Conservation (phyloP, 2,113 vertebrate species). For the Grantiella picta region DNA sequence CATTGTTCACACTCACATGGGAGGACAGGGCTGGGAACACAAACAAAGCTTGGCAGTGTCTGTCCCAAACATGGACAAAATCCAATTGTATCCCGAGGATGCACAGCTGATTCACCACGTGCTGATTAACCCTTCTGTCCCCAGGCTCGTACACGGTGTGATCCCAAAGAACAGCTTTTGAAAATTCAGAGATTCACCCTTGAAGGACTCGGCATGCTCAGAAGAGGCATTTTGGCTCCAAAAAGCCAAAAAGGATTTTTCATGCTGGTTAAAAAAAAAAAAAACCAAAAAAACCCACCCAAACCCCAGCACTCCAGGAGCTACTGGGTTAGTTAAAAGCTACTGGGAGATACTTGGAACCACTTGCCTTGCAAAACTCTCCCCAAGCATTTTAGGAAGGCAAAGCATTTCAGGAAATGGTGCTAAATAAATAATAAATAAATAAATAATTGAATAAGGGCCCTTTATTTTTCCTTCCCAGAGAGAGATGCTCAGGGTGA, state of each 20-base stretch:
- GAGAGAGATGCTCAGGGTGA: neutral
- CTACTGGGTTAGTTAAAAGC: neutral
- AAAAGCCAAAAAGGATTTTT: neutral
- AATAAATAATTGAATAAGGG: neutral
- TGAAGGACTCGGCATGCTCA: accelerated
- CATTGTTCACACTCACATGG: neutral
- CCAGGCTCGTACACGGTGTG: accelerated
- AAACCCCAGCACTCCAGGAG: neutral
- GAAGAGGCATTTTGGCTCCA: neutral
- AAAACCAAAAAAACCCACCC: neutral
- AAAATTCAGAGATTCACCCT: neutral
- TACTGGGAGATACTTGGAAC: neutral
- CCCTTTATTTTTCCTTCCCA: neutral
- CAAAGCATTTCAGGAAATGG: neutral
- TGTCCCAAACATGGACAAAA: slow-evolving; percentile 4
- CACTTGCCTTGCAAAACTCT: neutral
- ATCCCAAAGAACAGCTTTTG: neutral
- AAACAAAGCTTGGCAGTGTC: slow-evolving; percentile 42
- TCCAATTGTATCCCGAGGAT: neutral
- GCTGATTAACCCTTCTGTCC: neutral
- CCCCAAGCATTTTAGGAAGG: neutral
- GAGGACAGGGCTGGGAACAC: neutral
- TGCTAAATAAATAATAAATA: neutral
- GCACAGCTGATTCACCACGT: neutral
- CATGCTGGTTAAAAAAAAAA: neutral